Percentiles rank a stretch among this genome's conserved stretches.
phyloP scores from a whole-genome alignment of 2,797 vertebrate species.

The Protonibea diacanthus region DNA sequence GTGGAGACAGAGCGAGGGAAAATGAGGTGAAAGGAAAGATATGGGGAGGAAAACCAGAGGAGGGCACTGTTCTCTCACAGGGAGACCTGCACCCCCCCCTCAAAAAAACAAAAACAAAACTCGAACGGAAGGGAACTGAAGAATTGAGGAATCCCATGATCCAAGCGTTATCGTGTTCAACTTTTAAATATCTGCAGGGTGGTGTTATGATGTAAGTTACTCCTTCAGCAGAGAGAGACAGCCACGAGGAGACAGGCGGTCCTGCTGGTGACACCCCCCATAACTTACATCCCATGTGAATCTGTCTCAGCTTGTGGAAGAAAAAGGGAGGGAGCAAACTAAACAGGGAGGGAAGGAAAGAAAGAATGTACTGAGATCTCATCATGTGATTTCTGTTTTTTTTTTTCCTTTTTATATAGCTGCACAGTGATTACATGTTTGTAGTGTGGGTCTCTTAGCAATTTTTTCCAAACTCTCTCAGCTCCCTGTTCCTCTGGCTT shows the following conservation, averaged over 20 bases:
- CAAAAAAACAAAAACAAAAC: too few species aligned
- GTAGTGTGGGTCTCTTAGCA: conserved; percentile 67
- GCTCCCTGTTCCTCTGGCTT: conserved; percentile 44
- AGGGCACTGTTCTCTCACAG: conserved; percentile 59
- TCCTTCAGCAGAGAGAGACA: conserved; percentile 39
- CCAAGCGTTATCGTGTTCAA: neutral
- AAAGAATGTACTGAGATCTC: conserved; percentile 76
- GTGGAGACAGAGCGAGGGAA: conserved; percentile 44
- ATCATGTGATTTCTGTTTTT: conserved; percentile 74
- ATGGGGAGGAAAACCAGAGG: conserved; percentile 49
- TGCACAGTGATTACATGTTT: conserved; percentile 74
- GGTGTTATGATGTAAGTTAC: conserved; percentile 36
- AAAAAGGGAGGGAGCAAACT: conserved; percentile 75
- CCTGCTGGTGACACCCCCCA: conserved; percentile 54
- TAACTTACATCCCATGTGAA: conserved; percentile 75
- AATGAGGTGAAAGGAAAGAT: conserved; percentile 41
- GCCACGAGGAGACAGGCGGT: conserved; percentile 33
- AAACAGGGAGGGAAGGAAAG: conserved; percentile 73
- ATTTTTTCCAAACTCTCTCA: conserved; percentile 74
- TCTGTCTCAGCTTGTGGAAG: conserved; percentile 82
- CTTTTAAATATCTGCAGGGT: neutral
- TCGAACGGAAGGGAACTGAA: conserved; percentile 10
- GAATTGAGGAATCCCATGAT: conserved; percentile 30
- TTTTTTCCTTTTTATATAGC: conserved; percentile 56
- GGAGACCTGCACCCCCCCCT: conserved; percentile 18